Evolutionary conservation across 2,888 invertebrate species (phyloP).

Genomic region (Cerastis rubricosa): DNA sequence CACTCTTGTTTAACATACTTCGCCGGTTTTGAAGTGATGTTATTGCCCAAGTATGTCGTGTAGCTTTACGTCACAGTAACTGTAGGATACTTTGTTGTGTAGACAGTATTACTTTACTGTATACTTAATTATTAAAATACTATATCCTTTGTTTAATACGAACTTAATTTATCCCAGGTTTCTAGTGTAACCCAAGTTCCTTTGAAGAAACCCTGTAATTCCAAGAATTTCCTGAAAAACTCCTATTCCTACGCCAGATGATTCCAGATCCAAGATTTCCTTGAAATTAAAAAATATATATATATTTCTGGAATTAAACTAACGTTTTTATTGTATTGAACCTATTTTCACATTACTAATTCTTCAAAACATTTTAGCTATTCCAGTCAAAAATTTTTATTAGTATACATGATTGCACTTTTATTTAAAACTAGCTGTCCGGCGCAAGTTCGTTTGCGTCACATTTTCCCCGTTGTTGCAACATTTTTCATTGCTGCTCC

Average conservation of each 20-base stretch:
- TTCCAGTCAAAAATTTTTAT: too few relatives aligned
- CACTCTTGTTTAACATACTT: slow-evolving; percentile 37
- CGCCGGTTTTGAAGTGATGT: slow-evolving; percentile 48
- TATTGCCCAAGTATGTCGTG: slow-evolving; percentile 37
- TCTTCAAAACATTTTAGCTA: too few relatives aligned
- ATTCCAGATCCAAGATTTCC: not conserved
- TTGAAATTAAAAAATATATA: not conserved
- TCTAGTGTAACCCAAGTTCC: not conserved
- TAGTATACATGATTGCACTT: not conserved
- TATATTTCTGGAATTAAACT: not conserved
- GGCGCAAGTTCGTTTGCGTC: too few relatives aligned
- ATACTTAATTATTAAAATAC: not conserved
- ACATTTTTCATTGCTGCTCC: too few relatives aligned
- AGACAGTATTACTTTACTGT: not conserved
- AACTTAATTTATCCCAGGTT: not conserved
- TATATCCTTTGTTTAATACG: not conserved
- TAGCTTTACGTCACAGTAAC: slow-evolving; percentile 14
- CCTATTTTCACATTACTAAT: not conserved
- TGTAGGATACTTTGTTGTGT: not conserved
- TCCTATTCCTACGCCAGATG: not conserved
- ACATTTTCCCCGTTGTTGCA: too few relatives aligned
- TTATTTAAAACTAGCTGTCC: too few relatives aligned
- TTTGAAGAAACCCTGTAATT: slow-evolving; percentile 1
- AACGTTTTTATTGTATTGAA: not conserved
- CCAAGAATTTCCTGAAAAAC: not conserved